Evolutionary conservation across 2,888 invertebrate species (phyloP), one percentile per base, ranked within the genome.

Genomic region (Mongoloraphidia duomilia): DNA sequence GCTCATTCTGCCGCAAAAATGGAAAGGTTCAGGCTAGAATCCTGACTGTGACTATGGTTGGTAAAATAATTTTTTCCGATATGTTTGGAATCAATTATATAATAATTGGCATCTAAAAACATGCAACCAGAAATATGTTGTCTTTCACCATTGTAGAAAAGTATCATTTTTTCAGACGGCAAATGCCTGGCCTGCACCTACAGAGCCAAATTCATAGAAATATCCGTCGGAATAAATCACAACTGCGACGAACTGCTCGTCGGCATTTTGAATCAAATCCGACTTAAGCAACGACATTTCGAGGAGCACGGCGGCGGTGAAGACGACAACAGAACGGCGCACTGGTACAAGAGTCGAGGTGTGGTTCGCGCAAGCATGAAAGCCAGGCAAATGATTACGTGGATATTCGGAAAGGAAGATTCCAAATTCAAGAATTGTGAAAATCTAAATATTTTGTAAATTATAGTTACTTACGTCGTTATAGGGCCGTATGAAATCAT

Each of bases 221-320:
- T 94, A 13, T 95, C 95, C 0, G 94, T 94, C 11, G 95, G 92
- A 11, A 89, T 96, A 61, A 95, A 94, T 69, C 93, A 95, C 75
- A 92, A 94, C 65, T 91, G 95, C 34, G 95, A 96, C 71, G 94
- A 96, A 61, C 77, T 96, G 1, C 75, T 96, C 41, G 94, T 93
- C 26, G 95, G 95, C 1, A 84, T 92, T 50, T 77, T 96, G 53
- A 89, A 85, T 59, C 93, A 94, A 69, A 91, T 94, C 59, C 76
- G 92, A 46, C 75, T 93, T 56, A 90, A 90, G 68, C 76, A 77
- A 59, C 78, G 80, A 55, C 80, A 82, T 57, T 71, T 68, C 57
- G 65, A 64, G 42, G 64, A 65, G 34, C 56, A 59, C 6, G 62
- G 61, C 33, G 58, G 62, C 53, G 34, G 39, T 26, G 26, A 26